Conservation (phyloP, 2,113 vertebrate genomes). For the Catharus fuscescens region DNA sequence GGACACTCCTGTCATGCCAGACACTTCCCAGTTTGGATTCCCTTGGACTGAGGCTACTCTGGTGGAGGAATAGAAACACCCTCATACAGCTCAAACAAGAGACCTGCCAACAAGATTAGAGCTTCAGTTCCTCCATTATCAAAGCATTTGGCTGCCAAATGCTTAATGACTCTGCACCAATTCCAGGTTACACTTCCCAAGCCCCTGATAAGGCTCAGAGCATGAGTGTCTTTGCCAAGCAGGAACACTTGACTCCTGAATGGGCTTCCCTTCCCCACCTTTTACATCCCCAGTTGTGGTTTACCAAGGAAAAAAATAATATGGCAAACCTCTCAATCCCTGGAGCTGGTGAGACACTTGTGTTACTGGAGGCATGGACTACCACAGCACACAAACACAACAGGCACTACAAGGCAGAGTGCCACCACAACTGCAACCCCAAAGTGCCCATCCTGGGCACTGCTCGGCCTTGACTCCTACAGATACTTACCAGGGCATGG, state of each 20-base stretch:
- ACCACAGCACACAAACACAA: not conserved
- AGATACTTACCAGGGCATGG: not conserved
- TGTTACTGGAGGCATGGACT: not conserved
- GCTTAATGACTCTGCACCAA: not conserved
- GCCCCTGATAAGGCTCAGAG: not conserved
- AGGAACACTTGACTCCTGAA: not conserved
- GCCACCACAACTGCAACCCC: not conserved
- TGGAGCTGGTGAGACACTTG: rapidly evolving
- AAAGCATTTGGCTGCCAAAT: not conserved
- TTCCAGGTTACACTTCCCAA: not conserved
- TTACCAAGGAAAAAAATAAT: not conserved
- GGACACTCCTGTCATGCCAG: rapidly evolving
- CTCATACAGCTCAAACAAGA: not conserved
- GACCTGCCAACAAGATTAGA: not conserved
- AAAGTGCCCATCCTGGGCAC: not conserved
- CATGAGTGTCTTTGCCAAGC: not conserved
- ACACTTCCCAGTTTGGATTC: not conserved
- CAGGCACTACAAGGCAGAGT: not conserved
- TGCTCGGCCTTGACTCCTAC: not conserved
- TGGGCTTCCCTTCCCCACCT: not conserved
- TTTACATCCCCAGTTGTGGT: not conserved
- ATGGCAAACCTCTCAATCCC: not conserved
- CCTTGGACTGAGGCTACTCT: not conserved
- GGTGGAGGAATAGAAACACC: not conserved
- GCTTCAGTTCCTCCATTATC: not conserved